A percentile compares a stretch with the other conserved stretches of the same genome.
phyloP scores from a whole-genome alignment of 2,113 vertebrate genomes.

The Ammodramus savannarum region DNA sequence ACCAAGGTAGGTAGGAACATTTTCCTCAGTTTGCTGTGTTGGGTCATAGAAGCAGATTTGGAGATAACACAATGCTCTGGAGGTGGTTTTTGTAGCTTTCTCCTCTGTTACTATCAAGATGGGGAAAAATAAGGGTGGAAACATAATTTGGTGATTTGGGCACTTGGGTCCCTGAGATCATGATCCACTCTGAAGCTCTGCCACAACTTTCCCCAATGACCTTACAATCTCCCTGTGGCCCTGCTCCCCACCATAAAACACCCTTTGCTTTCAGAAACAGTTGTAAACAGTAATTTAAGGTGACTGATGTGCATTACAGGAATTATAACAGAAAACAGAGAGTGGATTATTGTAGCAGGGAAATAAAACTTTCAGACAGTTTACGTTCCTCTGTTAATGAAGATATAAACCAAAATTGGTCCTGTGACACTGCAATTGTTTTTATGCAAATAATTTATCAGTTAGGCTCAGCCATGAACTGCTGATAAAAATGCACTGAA shows the following conservation, averaged over 20 bases:
- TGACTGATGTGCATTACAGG: neutral
- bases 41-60: neutral
- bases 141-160: neutral
- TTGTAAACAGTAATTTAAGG: neutral
- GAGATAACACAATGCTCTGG: fast-evolving
- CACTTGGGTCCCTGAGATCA: fast-evolving
- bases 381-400: neutral
- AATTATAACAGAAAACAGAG: neutral
- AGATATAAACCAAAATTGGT: neutral
- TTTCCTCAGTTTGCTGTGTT: neutral
- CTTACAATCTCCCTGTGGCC: neutral
- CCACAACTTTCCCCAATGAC: neutral
- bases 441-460: neutral
- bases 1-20: constrained; percentile 81
- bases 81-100: neutral
- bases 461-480: neutral
- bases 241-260: neutral
- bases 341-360: neutral
- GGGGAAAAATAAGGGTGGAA: neutral
- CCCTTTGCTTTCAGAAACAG: neutral
- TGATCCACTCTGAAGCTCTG: neutral
- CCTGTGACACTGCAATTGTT: neutral
- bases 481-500: neutral
- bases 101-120: neutral
- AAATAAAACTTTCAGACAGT: neutral